Percentiles rank a stretch among this genome's conserved stretches.
These are phyloP conservation scores for Danio choprae DNA, from an alignment of 2,797 vertebrate species.

Conservation along the genomic window DNA sequence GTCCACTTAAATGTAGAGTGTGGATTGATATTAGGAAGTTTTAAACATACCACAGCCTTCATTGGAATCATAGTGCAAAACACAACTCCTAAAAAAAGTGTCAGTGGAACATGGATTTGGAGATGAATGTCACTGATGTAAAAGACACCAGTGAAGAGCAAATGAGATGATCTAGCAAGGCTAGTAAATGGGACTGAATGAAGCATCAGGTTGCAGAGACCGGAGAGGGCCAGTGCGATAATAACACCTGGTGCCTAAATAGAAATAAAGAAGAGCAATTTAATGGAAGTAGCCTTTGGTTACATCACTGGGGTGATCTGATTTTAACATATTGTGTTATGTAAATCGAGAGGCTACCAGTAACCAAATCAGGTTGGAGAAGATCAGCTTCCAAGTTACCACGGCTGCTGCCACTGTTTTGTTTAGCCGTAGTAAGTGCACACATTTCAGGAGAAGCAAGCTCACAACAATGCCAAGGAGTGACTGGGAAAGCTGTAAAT, in stretches of 20 bases:
- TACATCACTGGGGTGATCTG: slow-evolving; percentile 1
- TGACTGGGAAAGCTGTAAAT: slow-evolving; percentile 69
- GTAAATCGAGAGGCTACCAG: slow-evolving; percentile 71
- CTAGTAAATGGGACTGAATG: slow-evolving; percentile 52
- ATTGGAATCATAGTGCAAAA: slow-evolving; percentile 61
- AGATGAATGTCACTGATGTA: slow-evolving; percentile 25
- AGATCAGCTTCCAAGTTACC: slow-evolving; percentile 40
- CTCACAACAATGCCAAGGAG: slow-evolving; percentile 74
- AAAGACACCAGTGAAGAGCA: slow-evolving; percentile 50
- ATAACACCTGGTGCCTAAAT: slow-evolving; percentile 73
- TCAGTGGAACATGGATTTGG: not conserved
- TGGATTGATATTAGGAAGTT: not conserved
- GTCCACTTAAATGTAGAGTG: not conserved
- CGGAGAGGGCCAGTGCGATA: slow-evolving; percentile 66
- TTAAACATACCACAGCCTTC: slow-evolving; percentile 73
- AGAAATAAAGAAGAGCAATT: slow-evolving; percentile 21
- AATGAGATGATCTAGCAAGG: slow-evolving; percentile 59
- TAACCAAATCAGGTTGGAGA: slow-evolving; percentile 64
- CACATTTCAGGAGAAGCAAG: slow-evolving; percentile 74
- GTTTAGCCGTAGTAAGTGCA: slow-evolving; percentile 64
- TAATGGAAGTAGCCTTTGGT: slow-evolving; percentile 16
- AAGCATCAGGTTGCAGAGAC: slow-evolving; percentile 64
- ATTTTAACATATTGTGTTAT: slow-evolving; percentile 32
- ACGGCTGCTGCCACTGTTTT: slow-evolving; percentile 53
- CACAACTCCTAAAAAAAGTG: slow-evolving; percentile 55